These are phyloP conservation scores for Carollia perspicillata DNA, from an alignment of 2,113 vertebrate genomes.

Conservation along the genomic window DNA sequence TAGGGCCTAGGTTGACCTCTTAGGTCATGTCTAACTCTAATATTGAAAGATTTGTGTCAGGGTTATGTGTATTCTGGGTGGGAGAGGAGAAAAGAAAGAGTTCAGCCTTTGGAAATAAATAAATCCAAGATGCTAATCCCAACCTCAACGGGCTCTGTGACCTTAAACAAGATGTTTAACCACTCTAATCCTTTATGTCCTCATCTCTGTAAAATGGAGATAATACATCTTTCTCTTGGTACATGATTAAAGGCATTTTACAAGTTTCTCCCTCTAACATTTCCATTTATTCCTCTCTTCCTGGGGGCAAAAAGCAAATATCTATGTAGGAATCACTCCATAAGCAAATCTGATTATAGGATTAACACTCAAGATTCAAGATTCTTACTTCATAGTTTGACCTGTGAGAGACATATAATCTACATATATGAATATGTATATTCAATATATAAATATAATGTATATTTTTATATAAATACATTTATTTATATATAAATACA, in stretches of 20 bases:
- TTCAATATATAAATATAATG: too few relatives aligned
- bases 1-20: not conserved
- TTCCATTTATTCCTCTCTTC: not conserved
- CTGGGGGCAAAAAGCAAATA: not conserved
- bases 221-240: not conserved
- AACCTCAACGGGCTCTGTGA: not conserved
- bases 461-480: too few relatives aligned
- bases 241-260: not conserved
- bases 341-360: not conserved
- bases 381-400: not conserved
- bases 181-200: not conserved
- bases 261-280: not conserved
- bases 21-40: not conserved
- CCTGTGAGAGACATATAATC: not conserved
- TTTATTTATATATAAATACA: not conserved
- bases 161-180: not conserved
- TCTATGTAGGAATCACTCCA: not conserved
- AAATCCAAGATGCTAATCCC: not conserved
- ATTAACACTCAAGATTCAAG: conserved; percentile 19
- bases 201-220: not conserved
- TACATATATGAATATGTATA: too few relatives aligned
- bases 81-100: not conserved
- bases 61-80: not conserved
- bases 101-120: not conserved
- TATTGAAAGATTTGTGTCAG: not conserved